Evolutionary conservation across 2,797 vertebrate genomes (phyloP), one percentile per base, ranked within the genome.

Genomic region (Pipistrellus pipistrellus): DNA sequence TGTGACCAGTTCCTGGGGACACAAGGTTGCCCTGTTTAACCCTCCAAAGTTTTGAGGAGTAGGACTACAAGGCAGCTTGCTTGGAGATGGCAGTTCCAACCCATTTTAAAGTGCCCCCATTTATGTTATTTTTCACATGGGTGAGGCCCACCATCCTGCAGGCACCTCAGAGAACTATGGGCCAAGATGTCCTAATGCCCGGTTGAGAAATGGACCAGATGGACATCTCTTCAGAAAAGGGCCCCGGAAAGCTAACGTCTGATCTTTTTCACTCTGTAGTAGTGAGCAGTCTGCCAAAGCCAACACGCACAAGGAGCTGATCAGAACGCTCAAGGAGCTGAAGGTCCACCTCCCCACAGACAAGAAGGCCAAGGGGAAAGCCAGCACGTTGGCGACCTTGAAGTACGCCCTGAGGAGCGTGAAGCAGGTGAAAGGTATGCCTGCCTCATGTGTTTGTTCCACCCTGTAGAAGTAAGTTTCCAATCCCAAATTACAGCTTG

Each of bases 361-460:
- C 90, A 99, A 99, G 98, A 98, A 98, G 96, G 98, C 98, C 96
- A 99, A 98, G 97, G 99, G 99, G 93, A 99, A 99, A 97, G 98
- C 99, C 57, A 98, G 98, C 90, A 99, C 99, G 0, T 89, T 99
- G 92, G 99, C 99, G 0, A 99, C 99, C 0, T 93, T 99, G 76
- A 99, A 99, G 96, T 99, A 99, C 0, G 99, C 99, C 2, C 98
- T 99, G 94, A 98, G 98, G 93, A 99, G 99, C 69, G 98, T 99
- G 97, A 99, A 99, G 96, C 99, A 99, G 97, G 99, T 99, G 95
- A 99, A 99, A 99, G 99, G 99, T 99, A 98, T 95, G 62, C 44
- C 20, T 0, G 3, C 77, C 44, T 1, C 1, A 0, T 2, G 1
- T 1, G 0, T 13, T 46, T 12, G 8, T 44, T 13, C 48, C 71